Evolutionary conservation across 2,888 invertebrate species (phyloP).

Genomic region (Taphrorychus bicolor): DNA sequence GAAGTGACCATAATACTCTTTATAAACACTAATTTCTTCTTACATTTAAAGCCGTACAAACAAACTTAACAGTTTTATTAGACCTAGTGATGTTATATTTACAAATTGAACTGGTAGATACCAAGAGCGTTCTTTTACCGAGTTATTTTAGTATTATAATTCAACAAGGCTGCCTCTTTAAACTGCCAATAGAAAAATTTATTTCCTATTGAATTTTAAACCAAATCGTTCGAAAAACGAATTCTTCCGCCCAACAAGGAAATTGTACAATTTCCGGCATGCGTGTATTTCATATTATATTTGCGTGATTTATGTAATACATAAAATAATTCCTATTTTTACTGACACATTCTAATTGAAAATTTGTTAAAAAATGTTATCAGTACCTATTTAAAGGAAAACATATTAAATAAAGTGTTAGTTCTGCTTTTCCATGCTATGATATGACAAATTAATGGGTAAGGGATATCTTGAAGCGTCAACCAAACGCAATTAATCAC

Average conservation of each 20-base stretch:
- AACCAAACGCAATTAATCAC: conserved; percentile 24
- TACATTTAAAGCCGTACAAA: no score
- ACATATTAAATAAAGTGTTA: no score
- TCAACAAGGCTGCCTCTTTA: no score
- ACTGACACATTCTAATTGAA: not conserved
- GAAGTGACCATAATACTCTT: no score
- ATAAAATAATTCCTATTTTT: conserved; percentile 13
- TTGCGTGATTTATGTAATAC: conserved; percentile 44
- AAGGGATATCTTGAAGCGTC: not conserved
- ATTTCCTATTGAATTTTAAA: no score
- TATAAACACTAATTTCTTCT: no score
- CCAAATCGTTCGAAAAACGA: not conserved
- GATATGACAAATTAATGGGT: not conserved
- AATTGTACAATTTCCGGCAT: conserved; percentile 58
- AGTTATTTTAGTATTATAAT: no score
- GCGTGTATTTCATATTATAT: conserved; percentile 47
- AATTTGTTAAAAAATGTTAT: not conserved
- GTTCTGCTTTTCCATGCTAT: not conserved
- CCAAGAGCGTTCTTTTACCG: no score
- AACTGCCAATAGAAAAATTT: no score
- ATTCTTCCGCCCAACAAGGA: conserved; percentile 49
- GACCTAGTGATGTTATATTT: no score
- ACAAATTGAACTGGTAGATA: no score
- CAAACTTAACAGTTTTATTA: no score
- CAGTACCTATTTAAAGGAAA: not conserved